A percentile compares a stretch with the other conserved stretches of the same genome.
Conservation (phyloP, 2,888 invertebrate species). For the Mythimna lalbum region DNA sequence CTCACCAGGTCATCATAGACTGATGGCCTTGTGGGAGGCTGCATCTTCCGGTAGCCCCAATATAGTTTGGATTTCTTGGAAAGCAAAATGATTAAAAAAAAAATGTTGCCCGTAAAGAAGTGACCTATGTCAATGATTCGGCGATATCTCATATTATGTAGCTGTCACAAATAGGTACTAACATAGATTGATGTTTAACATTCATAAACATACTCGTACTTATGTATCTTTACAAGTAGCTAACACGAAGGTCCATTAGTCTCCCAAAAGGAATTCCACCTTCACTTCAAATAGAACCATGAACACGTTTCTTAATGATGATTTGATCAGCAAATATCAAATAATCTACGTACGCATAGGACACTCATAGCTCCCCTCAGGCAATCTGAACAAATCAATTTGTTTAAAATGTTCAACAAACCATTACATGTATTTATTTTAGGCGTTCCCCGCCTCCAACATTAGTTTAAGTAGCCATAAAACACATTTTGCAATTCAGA, state of each 20-base stretch:
- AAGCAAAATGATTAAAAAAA: too few relatives aligned
- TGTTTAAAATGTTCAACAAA: constrained; percentile 24
- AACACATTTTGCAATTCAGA: constrained; percentile 57
- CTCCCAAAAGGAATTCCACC: constrained; percentile 24
- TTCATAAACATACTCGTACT: accelerated
- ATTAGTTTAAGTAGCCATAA: constrained; percentile 51
- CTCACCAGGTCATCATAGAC: too few relatives aligned
- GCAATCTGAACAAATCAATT: constrained; percentile 35
- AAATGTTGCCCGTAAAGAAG: too few relatives aligned
- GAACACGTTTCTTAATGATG: constrained; percentile 21
- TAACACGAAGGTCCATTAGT: constrained; percentile 16
- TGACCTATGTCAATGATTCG: too few relatives aligned
- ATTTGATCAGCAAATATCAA: constrained; percentile 32
- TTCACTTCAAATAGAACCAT: constrained; percentile 22
- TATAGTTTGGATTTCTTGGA: too few relatives aligned
- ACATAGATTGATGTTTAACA: neutral
- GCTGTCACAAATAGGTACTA: neutral
- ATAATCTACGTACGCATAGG: constrained; percentile 2
- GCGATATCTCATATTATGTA: neutral
- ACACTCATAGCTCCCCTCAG: constrained; percentile 24
- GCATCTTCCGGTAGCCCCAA: too few relatives aligned
- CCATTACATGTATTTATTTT: constrained; percentile 38
- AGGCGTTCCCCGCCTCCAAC: constrained; percentile 42
- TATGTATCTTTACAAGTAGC: neutral
- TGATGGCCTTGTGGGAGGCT: too few relatives aligned